Conservation (phyloP, 2,888 invertebrate genomes). For the Clunio marinus region DNA sequence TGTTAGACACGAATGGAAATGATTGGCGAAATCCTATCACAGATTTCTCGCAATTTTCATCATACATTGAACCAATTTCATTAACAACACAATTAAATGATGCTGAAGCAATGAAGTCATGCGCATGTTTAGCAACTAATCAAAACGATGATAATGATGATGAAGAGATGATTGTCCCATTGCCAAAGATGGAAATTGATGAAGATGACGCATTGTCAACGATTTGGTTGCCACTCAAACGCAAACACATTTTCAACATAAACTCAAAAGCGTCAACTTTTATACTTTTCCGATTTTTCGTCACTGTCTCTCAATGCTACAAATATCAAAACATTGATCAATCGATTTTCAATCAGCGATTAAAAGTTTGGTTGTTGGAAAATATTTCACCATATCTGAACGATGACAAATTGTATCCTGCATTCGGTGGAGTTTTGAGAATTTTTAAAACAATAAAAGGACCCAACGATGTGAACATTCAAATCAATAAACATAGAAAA, state of each 20-base stretch:
- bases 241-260: constrained; percentile 47
- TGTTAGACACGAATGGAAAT: constrained; percentile 50
- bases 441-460: constrained; percentile 44
- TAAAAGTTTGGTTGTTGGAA: constrained; percentile 47
- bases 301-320: constrained; percentile 46
- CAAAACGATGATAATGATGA: constrained; percentile 42
- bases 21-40: constrained; percentile 46
- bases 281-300: constrained; percentile 47
- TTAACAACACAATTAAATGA: constrained; percentile 33
- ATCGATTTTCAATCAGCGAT: constrained; percentile 45
- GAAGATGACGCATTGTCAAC: constrained; percentile 44
- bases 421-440: constrained; percentile 47
- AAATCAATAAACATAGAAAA: not conserved
- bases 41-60: constrained; percentile 43
- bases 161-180: constrained; percentile 46
- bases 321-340: constrained; percentile 45
- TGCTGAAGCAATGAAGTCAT: constrained; percentile 41
- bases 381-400: constrained; percentile 45
- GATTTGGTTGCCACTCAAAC: constrained; percentile 48
- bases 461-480: not conserved
- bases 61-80: constrained; percentile 43
- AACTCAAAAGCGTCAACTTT: constrained; percentile 45
- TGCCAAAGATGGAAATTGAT: constrained; percentile 47
- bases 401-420: constrained; percentile 49
- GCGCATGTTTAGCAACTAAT: constrained; percentile 45